Evolutionary conservation across 2,113 vertebrate genomes (phyloP).

Genomic region (Australoheros scitulus): DNA sequence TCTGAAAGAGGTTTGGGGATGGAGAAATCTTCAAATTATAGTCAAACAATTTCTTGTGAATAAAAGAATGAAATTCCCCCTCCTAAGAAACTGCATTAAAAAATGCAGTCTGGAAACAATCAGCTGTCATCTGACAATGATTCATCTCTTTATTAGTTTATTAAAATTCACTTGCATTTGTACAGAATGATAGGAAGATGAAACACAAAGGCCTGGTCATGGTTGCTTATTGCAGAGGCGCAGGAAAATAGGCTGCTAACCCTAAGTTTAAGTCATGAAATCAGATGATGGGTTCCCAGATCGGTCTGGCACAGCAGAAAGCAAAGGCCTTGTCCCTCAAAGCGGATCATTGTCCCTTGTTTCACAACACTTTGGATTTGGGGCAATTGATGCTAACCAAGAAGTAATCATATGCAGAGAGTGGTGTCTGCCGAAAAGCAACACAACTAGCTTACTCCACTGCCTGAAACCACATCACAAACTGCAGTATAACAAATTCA

Average conservation of each 20-base stretch:
- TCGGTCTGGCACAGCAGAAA: background rate
- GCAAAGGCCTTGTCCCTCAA: background rate
- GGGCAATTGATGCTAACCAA: background rate
- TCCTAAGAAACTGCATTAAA: background rate
- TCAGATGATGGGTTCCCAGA: background rate
- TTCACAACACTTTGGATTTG: background rate
- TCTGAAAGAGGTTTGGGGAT: background rate
- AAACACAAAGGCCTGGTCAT: background rate
- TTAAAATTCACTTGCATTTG: background rate
- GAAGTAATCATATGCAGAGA: background rate
- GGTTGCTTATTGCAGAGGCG: background rate
- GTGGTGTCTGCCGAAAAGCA: background rate
- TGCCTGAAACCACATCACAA: background rate
- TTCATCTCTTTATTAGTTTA: background rate
- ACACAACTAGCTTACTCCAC: background rate
- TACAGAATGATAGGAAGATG: background rate
- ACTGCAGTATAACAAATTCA: background rate
- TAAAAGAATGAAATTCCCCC: background rate
- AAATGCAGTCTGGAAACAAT: background rate
- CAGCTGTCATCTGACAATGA: background rate
- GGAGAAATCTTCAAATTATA: background rate
- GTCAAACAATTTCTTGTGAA: background rate
- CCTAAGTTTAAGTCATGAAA: background rate
- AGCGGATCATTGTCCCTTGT: background rate
- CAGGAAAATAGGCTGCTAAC: background rate